Conservation (phyloP, 2,888 invertebrate genomes). For the Melanophora roralis region DNA sequence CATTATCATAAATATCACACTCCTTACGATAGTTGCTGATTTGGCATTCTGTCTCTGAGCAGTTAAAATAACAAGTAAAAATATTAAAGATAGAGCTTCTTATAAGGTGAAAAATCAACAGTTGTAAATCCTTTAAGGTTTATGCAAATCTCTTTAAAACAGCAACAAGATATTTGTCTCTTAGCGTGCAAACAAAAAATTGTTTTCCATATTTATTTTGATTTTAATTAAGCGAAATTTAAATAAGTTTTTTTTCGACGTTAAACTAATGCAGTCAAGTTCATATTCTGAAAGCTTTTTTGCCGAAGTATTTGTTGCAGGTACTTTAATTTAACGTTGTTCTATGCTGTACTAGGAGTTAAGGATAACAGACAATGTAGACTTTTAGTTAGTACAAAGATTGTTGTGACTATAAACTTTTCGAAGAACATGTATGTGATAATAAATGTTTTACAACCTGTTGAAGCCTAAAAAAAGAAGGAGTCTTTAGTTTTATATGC, state of each 20-base stretch:
- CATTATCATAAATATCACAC: not conserved
- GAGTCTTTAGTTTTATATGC: not conserved
- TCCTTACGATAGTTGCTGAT: conserved; percentile 3
- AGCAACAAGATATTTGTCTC: not conserved
- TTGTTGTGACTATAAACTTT: too few species aligned
- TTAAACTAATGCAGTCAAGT: not conserved
- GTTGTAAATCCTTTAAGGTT: conserved; percentile 29
- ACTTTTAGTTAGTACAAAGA: too few species aligned
- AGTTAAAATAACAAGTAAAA: not conserved
- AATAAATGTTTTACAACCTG: conserved; percentile 2
- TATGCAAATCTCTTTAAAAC: not conserved
- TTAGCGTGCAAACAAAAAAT: too few species aligned
- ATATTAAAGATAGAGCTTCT: not conserved
- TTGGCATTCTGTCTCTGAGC: not conserved
- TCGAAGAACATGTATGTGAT: too few species aligned
- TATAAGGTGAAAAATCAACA: conserved; percentile 6
- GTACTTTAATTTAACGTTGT: not conserved
- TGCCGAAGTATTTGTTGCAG: not conserved
- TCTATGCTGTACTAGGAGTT: too few species aligned
- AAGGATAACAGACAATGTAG: too few species aligned
- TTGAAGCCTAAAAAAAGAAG: not conserved
- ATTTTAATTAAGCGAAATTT: not conserved
- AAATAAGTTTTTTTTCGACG: not conserved
- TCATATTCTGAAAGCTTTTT: not conserved
- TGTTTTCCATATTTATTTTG: too few species aligned